Conservation (phyloP, 2,888 invertebrate genomes). For the Himalopsyche japonica region DNA sequence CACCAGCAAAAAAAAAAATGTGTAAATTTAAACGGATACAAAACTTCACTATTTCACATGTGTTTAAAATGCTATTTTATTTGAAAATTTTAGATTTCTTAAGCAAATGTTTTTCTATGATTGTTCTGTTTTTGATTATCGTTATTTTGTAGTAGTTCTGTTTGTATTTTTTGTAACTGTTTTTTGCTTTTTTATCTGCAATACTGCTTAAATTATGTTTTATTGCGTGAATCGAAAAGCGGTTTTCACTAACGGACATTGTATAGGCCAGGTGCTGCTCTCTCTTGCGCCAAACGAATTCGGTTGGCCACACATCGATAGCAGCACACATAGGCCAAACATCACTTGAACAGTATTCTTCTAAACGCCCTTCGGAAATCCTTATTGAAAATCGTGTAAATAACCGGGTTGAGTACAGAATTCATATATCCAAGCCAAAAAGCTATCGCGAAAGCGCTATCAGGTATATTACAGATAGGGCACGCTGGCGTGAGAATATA, state of each 20-base stretch:
- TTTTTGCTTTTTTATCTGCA: neutral
- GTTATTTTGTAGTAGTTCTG: too few relatives aligned
- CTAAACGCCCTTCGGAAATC: conserved; percentile 95
- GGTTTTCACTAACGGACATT: conserved; percentile 50
- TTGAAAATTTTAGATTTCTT: neutral
- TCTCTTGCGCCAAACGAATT: conserved; percentile 63
- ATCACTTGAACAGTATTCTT: conserved; percentile 94
- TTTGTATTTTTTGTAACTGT: neutral
- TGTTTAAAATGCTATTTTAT: neutral
- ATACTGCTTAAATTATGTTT: neutral
- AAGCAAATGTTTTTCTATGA: neutral
- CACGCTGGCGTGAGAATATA: conserved; percentile 87
- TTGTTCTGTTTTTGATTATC: neutral
- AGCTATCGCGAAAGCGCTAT: conserved; percentile 85
- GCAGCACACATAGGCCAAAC: conserved; percentile 84
- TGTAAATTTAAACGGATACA: neutral
- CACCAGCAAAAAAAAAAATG: neutral
- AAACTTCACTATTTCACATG: neutral
- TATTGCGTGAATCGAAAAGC: neutral
- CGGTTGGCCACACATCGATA: conserved; percentile 72
- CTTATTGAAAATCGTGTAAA: conserved; percentile 98
- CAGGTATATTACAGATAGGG: conserved; percentile 73
- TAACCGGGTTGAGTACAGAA: conserved; percentile 95
- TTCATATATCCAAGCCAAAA: conserved; percentile 98
- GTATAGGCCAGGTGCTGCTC: conserved; percentile 67